Conservation (phyloP, 2,797 vertebrate genomes). For the Balearica regulorum region DNA sequence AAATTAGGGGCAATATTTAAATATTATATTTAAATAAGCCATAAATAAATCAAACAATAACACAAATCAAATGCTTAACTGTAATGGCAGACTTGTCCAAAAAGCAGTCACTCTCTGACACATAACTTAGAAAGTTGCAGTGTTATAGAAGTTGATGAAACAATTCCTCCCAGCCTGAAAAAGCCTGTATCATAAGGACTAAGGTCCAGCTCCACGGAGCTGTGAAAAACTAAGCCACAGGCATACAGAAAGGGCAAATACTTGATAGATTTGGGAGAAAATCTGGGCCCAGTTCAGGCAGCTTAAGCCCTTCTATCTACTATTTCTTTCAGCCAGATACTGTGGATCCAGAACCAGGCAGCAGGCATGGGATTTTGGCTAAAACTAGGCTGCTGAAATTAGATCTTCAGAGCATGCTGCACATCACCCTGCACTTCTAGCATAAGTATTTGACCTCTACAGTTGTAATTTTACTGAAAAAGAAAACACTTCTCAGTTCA, state of each 20-base stretch:
- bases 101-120: neutral
- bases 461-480: neutral
- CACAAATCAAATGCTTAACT: neutral
- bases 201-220: neutral
- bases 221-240: neutral
- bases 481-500: neutral
- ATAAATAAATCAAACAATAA: neutral
- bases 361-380: neutral
- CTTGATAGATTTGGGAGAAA: neutral
- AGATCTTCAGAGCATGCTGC: accelerated
- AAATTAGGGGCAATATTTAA: neutral
- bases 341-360: neutral
- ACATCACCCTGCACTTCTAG: neutral
- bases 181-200: neutral
- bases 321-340: neutral
- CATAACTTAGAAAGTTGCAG: neutral
- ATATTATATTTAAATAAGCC: neutral
- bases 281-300: neutral
- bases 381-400: neutral
- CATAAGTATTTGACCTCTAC: neutral
- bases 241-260: neutral
- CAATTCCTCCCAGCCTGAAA: neutral
- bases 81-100: neutral
- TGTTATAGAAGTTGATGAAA: neutral
- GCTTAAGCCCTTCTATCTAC: neutral